Conservation (phyloP, 2,797 vertebrate genomes). For the Poeciliopsis presidionis region DNA sequence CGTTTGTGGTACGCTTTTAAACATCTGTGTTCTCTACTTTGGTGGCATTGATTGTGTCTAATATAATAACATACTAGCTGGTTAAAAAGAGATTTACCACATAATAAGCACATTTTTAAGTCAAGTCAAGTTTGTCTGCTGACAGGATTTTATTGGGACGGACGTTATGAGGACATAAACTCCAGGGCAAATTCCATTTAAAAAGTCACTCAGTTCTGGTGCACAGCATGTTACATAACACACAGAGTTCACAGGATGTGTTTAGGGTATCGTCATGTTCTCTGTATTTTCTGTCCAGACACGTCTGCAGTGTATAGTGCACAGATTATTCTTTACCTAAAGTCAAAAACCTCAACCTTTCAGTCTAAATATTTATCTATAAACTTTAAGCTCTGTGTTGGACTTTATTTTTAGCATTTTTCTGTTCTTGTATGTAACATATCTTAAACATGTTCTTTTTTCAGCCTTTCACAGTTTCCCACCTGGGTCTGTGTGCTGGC, state of each 20-base stretch:
- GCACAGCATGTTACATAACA: conserved; percentile 48
- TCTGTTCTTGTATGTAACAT: background rate
- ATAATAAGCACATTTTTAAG: background rate
- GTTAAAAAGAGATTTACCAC: background rate
- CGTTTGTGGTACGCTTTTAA: conserved; percentile 88
- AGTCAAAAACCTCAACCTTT: background rate
- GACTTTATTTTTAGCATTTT: background rate
- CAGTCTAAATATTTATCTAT: background rate
- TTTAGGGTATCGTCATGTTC: background rate
- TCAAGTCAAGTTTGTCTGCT: conserved; percentile 5
- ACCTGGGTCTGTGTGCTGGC: conserved; percentile 91
- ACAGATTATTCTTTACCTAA: background rate
- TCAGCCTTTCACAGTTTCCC: conserved; percentile 92
- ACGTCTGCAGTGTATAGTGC: background rate
- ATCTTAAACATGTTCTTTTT: conserved; percentile 17
- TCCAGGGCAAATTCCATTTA: conserved; percentile 56
- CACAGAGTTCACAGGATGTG: background rate
- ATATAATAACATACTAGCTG: background rate
- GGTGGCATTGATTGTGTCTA: background rate
- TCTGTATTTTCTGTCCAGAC: background rate
- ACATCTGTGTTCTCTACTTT: conserved; percentile 13
- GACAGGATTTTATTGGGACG: background rate
- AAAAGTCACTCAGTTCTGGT: conserved; percentile 14
- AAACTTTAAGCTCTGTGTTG: background rate
- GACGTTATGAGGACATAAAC: conserved; percentile 14